phyloP scores from a whole-genome alignment of 2,888 invertebrate genomes.

The Pharmacophagus antenor region DNA sequence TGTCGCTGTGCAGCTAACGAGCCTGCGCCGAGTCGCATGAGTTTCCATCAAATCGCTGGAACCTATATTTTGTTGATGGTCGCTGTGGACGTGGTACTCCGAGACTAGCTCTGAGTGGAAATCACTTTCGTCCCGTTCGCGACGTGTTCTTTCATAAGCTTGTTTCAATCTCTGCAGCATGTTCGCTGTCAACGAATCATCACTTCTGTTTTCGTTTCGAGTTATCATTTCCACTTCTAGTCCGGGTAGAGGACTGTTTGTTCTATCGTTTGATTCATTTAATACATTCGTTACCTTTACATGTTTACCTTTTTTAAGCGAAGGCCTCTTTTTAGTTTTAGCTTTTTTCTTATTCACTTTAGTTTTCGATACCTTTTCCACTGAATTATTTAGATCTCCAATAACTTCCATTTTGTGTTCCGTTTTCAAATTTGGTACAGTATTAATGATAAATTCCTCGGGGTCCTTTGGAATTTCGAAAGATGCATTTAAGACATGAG shows the following conservation, averaged over 20 bases:
- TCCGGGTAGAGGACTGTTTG: constrained; percentile 60
- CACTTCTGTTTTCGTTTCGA: constrained; percentile 37
- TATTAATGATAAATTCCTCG: constrained; percentile 33
- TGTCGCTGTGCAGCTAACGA: not conserved
- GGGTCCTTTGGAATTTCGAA: constrained; percentile 40
- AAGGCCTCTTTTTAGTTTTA: constrained; percentile 30
- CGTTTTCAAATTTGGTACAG: constrained; percentile 39
- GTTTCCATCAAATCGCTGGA: not conserved
- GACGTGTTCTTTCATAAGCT: constrained; percentile 44
- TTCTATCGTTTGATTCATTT: constrained; percentile 43
- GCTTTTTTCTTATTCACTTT: constrained; percentile 33
- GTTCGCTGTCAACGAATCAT: constrained; percentile 45
- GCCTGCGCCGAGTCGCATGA: not conserved
- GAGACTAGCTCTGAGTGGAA: constrained; percentile 54
- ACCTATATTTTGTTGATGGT: not conserved
- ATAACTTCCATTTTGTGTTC: constrained; percentile 49
- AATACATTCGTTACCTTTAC: constrained; percentile 5
- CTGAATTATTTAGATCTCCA: constrained; percentile 42
- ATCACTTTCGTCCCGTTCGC: constrained; percentile 40
- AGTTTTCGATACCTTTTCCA: constrained; percentile 41
- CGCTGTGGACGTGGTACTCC: not conserved
- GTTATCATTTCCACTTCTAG: constrained; percentile 54
- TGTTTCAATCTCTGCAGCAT: constrained; percentile 53
- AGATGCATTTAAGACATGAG: constrained; percentile 53
- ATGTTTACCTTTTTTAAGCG: constrained; percentile 34